Percentiles rank a stretch among this genome's conserved stretches.
These are phyloP conservation scores for Rhagium mordax DNA, from an alignment of 2,888 invertebrate species.

Conservation along the genomic window DNA sequence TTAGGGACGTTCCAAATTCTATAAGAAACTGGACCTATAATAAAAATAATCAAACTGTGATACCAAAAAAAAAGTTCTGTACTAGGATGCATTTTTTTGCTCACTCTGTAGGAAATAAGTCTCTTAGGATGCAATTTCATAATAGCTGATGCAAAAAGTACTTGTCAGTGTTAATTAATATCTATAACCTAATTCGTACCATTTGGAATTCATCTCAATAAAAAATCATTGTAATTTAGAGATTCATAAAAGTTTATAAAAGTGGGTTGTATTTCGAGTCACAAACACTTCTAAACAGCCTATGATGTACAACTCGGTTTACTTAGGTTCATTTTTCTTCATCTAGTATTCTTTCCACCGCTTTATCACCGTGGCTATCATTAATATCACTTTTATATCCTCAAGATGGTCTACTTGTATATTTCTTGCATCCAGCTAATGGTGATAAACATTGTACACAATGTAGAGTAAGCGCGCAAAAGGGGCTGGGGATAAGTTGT, in stretches of 20 bases:
- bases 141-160: too few species aligned
- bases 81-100: too few species aligned
- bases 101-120: too few species aligned
- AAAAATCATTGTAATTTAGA: slow-evolving; percentile 38
- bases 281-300: slow-evolving; percentile 49
- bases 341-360: slow-evolving; percentile 63
- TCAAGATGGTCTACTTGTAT: slow-evolving; percentile 69
- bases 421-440: slow-evolving; percentile 69
- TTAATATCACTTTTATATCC: slow-evolving; percentile 72
- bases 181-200: slow-evolving; percentile 19
- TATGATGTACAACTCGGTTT: slow-evolving; percentile 61
- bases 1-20: too few species aligned
- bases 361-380: slow-evolving; percentile 68
- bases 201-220: slow-evolving; percentile 2
- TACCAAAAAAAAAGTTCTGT: too few species aligned
- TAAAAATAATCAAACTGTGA: too few species aligned
- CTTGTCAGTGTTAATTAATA: slow-evolving; percentile 9
- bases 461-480: slow-evolving; percentile 63
- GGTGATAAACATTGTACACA: slow-evolving; percentile 71
- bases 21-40: too few species aligned
- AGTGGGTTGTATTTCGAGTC: slow-evolving; percentile 27
- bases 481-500: slow-evolving; percentile 59
- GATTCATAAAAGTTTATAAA: slow-evolving; percentile 50
- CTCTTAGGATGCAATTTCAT: too few species aligned
- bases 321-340: slow-evolving; percentile 67